Evolutionary conservation across 2,113 vertebrate genomes (phyloP), one percentile per base, ranked within the genome.

Genomic region (Alouatta palliata): DNA sequence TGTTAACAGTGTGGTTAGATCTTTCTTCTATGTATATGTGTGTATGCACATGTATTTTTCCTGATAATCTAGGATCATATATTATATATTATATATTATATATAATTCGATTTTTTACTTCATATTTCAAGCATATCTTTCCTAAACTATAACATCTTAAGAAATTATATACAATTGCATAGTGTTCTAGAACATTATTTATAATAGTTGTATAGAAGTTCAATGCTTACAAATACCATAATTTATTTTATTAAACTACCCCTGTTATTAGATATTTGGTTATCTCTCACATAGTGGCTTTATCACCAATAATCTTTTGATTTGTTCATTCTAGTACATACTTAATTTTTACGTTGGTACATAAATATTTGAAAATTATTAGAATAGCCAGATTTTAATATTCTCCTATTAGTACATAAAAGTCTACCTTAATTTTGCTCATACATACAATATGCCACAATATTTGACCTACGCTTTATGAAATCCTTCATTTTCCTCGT

Each of bases 171-270:
- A 35, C 19, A 91, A 66, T 85, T 79, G 13, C 7, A 21, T 21
- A 21, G 3, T 71, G 5, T 71, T 68, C 6, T 84, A 93, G 49
- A 87, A 81, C 37, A 89, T 80, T 10, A 79, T 61, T 90, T 87
- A 3, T 9, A 84, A 68, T 35, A 13, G 13, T 37, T 86, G 21
- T 21, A 70, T 64, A 64, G 30, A 58, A 54, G 52, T 77, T 17
- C 12, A 49, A 45, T 87, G 14, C 17, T 70, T 77, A 25, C 19
- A 84, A 93, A 80, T 92, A 47, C 10, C 20, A 75, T 87, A 70
- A 91, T 91, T 95, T 73, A 94, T 47, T 91, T 95, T 68, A 94
- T 37, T 96, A 49, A 54, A 88, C 64, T 64, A 49, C 21, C 5
- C 11, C 8, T n/a, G 66, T 68, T 6, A 4, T 27, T 96, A 56